Evolutionary conservation across 2,113 vertebrate genomes (phyloP), one percentile per base, ranked within the genome.

Genomic region (Centropus bengalensis): DNA sequence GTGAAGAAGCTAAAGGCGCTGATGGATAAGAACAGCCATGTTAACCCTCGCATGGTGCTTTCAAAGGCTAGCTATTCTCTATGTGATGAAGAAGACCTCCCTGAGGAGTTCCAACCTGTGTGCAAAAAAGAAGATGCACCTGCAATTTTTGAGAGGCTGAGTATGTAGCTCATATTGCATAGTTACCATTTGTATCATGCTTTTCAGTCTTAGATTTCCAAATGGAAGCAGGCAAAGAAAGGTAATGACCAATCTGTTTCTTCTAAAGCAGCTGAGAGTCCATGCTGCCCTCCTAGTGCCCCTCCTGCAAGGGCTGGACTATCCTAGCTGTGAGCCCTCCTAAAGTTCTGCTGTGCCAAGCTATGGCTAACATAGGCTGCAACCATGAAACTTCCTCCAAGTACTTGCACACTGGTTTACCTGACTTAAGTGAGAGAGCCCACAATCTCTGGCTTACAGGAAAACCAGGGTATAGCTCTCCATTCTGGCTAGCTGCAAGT

Each of bases 1-100:
- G 95, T 96, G 88, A 96, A 89, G 92, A 96, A 96, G 78, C 87
- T 96, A 9, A 96, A 96, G 88, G 92, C 89, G 30, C 44, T 96
- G 4, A 79, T 93, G 87, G 56, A 68, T 56, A 40, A 17, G n/a
- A 62, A 49, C 23, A 88, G 19, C 17, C 26, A 6, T 4, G 4
- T 49, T n/a, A 94, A 49, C 54, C 89, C 93, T 85, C 93, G 58
- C 58, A 6, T 89, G 70, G 19, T 18, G 27, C 23, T 27, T 52
- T 40, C 86, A 12, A 3, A 3, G 40, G 23, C 30, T 30, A 12
- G 4, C 14, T 75, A 64, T 27, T 85, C 85, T 76, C 91, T 45
- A 5, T 96, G 96, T 52, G 30, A 76, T 10, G 92, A 95, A 2
- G 58, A 93, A 69, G n/a, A 52, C 22, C 96, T 96, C 24, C 95